phyloP scores from a whole-genome alignment of 2,113 vertebrate species.

The Talpa occidentalis region DNA sequence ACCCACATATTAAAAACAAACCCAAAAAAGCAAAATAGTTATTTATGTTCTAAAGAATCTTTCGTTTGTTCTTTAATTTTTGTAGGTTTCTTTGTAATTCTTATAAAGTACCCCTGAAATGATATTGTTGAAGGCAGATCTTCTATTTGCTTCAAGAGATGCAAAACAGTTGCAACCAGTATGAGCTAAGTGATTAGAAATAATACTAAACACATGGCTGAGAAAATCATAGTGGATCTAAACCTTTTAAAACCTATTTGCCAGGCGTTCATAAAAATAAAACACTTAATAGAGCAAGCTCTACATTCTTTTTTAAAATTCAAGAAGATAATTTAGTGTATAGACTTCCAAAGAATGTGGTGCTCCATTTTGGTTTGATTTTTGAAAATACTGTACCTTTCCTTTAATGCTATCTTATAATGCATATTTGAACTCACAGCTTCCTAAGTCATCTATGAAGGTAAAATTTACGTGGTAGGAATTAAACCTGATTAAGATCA shows the following conservation, averaged over 20 bases:
- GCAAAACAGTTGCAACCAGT: not conserved
- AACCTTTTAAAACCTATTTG: not conserved
- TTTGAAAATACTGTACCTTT: not conserved
- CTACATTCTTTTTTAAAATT: conserved; percentile 17
- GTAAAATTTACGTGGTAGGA: not conserved
- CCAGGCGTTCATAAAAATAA: not conserved
- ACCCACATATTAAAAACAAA: not conserved
- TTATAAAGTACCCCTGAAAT: not conserved
- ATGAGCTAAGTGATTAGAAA: not conserved
- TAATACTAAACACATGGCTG: not conserved
- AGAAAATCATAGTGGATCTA: conserved; percentile 14
- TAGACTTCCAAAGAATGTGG: conserved; percentile 18
- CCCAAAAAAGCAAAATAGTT: not conserved
- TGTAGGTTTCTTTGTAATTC: conserved; percentile 2
- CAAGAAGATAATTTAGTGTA: conserved; percentile 20
- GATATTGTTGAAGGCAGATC: not conserved
- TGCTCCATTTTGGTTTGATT: not conserved
- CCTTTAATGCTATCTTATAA: conserved; percentile 20
- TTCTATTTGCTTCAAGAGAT: conserved; percentile 22
- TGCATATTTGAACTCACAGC: not conserved
- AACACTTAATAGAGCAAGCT: conserved; percentile 14
- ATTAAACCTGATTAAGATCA: conserved; percentile 25
- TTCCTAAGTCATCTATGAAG: not conserved
- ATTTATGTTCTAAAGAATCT: conserved; percentile 30
- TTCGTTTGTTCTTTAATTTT: conserved; percentile 32